phyloP scores from a whole-genome alignment of 2,888 invertebrate genomes.

The Incurvaria masculella region DNA sequence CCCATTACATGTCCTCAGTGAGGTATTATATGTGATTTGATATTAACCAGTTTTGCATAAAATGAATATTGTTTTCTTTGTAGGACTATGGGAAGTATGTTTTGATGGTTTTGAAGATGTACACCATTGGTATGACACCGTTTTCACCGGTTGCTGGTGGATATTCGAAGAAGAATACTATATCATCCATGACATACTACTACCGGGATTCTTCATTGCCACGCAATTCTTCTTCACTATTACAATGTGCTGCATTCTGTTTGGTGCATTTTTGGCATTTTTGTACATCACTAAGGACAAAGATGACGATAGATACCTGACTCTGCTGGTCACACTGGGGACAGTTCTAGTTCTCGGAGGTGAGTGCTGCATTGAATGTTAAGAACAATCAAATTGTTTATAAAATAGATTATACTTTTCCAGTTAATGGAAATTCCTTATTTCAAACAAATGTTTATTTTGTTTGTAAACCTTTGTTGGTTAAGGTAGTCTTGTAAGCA shows the following conservation, averaged over 20 bases:
- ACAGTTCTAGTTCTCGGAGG: slow-evolving; percentile 68
- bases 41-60: slow-evolving; percentile 2
- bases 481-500: no score
- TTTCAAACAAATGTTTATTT: no score
- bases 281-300: slow-evolving; percentile 71
- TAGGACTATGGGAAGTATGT: slow-evolving; percentile 95
- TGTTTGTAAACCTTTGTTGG: no score
- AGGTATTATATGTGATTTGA: slow-evolving; percentile 21
- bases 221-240: slow-evolving; percentile 94
- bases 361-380: no score
- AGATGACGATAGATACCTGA: slow-evolving; percentile 72
- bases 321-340: slow-evolving; percentile 71
- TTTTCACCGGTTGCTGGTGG: slow-evolving; percentile 92
- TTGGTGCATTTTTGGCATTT: slow-evolving; percentile 70
- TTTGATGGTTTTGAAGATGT: slow-evolving; percentile 86
- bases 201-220: slow-evolving; percentile 89
- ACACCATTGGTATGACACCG: slow-evolving; percentile 79
- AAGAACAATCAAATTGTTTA: no score
- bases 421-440: no score
- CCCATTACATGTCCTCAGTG: slow-evolving; percentile 7
- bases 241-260: slow-evolving; percentile 75
- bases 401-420: no score
- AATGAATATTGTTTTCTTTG: slow-evolving; percentile 20
- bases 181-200: slow-evolving; percentile 84
- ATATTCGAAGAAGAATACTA: slow-evolving; percentile 96